Evolutionary conservation across 2,797 vertebrate genomes (phyloP).

Genomic region (Alca torda): DNA sequence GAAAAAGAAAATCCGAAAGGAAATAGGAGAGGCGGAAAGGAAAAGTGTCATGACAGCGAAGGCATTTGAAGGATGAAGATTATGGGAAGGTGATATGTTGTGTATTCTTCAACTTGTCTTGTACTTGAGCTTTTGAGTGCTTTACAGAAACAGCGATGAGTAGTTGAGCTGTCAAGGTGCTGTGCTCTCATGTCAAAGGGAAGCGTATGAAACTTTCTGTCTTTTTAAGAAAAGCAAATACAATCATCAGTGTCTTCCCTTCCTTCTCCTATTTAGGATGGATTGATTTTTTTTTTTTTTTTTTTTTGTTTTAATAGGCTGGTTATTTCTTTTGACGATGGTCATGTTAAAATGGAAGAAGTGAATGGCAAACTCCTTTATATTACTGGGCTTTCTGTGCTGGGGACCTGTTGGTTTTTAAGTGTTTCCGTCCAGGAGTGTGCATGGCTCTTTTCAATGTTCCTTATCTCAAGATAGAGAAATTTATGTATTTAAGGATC

Average conservation of each 20-base stretch:
- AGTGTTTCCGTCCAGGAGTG: not conserved
- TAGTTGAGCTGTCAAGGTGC: not conserved
- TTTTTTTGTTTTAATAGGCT: not conserved
- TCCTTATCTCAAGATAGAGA: not conserved
- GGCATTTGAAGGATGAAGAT: not conserved
- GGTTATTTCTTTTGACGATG: not conserved
- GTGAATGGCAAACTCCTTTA: not conserved
- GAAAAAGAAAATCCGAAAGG: not conserved
- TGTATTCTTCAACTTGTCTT: not conserved
- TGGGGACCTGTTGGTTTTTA: not conserved
- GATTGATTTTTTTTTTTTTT: not conserved
- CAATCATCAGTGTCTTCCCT: fast-evolving
- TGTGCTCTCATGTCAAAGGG: not conserved
- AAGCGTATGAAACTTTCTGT: not conserved
- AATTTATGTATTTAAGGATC: too few relatives aligned
- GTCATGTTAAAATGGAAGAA: not conserved
- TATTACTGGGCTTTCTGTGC: not conserved
- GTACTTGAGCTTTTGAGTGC: not conserved
- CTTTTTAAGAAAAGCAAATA: not conserved
- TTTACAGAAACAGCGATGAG: not conserved
- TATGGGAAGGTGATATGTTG: not conserved
- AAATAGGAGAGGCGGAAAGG: not conserved
- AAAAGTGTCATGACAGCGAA: not conserved
- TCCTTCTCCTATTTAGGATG: not conserved
- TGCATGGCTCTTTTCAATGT: not conserved